A percentile compares a stretch with the other conserved stretches of the same genome.
Conservation (phyloP, 2,113 vertebrate genomes). For the Upupa epops region DNA sequence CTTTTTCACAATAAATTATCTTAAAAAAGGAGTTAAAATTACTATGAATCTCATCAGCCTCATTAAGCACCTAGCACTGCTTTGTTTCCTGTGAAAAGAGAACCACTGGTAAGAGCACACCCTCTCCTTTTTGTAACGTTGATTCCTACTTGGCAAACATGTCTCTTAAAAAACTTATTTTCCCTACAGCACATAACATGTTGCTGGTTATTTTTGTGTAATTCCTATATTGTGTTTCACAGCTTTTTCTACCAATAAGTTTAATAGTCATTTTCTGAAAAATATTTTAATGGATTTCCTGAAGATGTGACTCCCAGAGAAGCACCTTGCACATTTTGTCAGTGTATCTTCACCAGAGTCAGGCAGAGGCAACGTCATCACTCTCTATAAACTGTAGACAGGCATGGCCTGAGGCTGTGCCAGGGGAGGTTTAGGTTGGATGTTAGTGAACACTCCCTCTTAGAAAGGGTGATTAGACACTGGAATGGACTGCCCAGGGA, state of each 20-base stretch:
- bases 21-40: background rate
- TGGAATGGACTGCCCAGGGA: too few species aligned
- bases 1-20: background rate
- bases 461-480: too few species aligned
- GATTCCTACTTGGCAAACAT: background rate
- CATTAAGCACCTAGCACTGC: background rate
- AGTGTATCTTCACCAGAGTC: background rate
- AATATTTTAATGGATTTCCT: background rate
- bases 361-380: conserved; percentile 25
- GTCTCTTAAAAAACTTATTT: fast-evolving
- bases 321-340: background rate
- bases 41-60: background rate
- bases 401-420: too few species aligned
- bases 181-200: conserved; percentile 46
- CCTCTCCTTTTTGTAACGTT: background rate
- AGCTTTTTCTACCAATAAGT: conserved; percentile 38
- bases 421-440: too few species aligned
- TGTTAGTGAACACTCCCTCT: too few species aligned
- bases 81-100: background rate
- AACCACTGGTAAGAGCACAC: background rate
- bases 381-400: too few species aligned
- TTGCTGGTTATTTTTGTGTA: background rate
- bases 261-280: conserved; percentile 44
- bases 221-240: background rate
- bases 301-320: background rate